Evolutionary conservation across 1,140 invertebrate genomes (phyloP), one percentile per base, ranked within the genome.

Genomic region (Drosophila ironensis): DNA sequence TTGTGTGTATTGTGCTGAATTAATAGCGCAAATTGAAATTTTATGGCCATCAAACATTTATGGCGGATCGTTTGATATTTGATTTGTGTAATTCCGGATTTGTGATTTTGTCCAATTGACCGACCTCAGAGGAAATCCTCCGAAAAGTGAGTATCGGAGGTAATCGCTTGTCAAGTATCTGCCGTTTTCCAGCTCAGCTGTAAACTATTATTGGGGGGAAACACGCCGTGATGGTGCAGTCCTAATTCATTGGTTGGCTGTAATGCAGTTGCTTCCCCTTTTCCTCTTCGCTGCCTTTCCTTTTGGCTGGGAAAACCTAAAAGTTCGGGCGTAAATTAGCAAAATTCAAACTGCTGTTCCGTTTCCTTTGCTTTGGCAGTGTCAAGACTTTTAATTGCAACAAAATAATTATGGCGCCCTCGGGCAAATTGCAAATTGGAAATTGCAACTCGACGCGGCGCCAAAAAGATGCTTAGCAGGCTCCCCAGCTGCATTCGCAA

Each of bases 301-400:
- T 22, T 28, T 27, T 50, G 47, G 66, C 48, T 27, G 20, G n/a
- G 4, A 37, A 25, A 28, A 41, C 14, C 27, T 17, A n/a, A 45
- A 24, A 47, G 19, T 17, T 25, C 6, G 27, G 24, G 7, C 12
- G 64, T 63, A 63, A 66, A 66, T 66, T 66, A 45, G 37, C 46
- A 73, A 73, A 71, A n/a, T n/a, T n/a, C n/a, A n/a, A n/a, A n/a
- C n/a, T 72, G 2, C 2, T 42, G 40, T 50, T 37, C 41, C 19
- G 11, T 50, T 19, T 12, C 22, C 22, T 20, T 25, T 8, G 37
- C 45, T 20, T 33, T 57, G 44, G 30, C 54, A 82, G 72, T 81
- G 77, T 82, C 77, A 82, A 63, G 78, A 81, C 77, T 81, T 77
- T 81, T 84, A 84, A 84, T 86, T 84, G 80, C 74, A 84, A 86